Conservation (phyloP, 1,140 invertebrate species). For the Apolygus lucorum region DNA sequence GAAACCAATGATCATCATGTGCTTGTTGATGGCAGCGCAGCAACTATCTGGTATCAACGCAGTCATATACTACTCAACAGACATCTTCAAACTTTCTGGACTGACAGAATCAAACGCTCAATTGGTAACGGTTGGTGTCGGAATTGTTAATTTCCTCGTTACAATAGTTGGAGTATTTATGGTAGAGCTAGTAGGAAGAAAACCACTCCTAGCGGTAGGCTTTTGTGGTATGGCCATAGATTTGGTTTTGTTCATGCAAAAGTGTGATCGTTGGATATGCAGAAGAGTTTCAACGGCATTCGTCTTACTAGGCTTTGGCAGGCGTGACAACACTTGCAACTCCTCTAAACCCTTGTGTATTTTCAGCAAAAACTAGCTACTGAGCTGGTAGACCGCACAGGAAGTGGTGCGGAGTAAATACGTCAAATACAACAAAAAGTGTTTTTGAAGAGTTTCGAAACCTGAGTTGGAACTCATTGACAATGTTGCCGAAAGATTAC, state of each 20-base stretch:
- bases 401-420: no score
- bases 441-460: no score
- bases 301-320: no score
- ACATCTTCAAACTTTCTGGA: constrained; percentile 57
- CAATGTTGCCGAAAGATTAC: no score
- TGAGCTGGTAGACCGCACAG: no score
- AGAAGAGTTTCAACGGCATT: no score
- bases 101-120: constrained; percentile 25
- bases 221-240: not conserved
- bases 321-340: no score
- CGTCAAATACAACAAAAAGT: no score
- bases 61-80: constrained; percentile 66
- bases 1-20: constrained; percentile 67
- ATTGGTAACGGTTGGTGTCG: not conserved
- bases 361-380: no score
- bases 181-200: not conserved
- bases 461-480: no score
- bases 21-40: constrained; percentile 79
- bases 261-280: no score
- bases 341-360: no score
- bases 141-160: not conserved
- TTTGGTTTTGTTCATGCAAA: not conserved
- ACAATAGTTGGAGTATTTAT: not conserved
- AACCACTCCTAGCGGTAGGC: not conserved
- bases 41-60: constrained; percentile 85